Conservation (phyloP, 2,113 vertebrate species). For the Probosciger aterrimus region DNA sequence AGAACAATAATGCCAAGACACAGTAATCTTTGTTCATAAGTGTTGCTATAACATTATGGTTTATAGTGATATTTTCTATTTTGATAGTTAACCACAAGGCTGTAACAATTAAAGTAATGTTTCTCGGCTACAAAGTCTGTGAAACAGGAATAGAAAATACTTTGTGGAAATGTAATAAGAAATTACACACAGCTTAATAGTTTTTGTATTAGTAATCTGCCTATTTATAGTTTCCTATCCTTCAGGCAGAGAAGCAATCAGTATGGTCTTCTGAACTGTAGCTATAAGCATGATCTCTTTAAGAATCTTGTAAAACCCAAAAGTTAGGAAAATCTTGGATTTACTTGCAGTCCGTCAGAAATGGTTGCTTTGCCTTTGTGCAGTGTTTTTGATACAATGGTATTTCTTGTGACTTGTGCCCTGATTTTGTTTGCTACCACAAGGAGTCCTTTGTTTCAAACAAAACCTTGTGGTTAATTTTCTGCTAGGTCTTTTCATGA, state of each 20-base stretch:
- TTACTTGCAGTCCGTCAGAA: slow-evolving; percentile 16
- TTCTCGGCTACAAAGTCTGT: background rate
- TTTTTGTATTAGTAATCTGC: slow-evolving; percentile 33
- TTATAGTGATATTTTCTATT: slow-evolving; percentile 1
- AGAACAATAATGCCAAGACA: background rate
- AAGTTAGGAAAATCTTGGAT: slow-evolving; percentile 47
- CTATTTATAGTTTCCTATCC: slow-evolving; percentile 3
- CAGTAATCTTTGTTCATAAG: background rate
- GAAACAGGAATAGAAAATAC: slow-evolving; percentile 12
- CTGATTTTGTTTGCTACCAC: slow-evolving; percentile 60
- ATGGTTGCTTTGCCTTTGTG: slow-evolving; percentile 40
- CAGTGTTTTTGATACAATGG: slow-evolving; percentile 55
- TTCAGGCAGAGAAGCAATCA: background rate
- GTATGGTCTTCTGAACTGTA: background rate
- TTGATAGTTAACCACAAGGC: background rate
- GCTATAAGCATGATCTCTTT: background rate
- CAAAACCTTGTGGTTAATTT: slow-evolving; percentile 67
- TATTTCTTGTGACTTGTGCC: slow-evolving; percentile 52
- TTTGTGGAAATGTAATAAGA: background rate
- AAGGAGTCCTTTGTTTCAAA: slow-evolving; percentile 69
- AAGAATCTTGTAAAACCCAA: slow-evolving; percentile 7
- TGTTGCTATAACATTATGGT: background rate
- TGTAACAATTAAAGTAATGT: background rate
- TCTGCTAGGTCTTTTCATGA: slow-evolving; percentile 57
- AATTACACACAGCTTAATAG: background rate